A percentile compares a stretch with the other conserved stretches of the same genome.
phyloP scores from a whole-genome alignment of 2,888 invertebrate species.

The Eumerus sabulonum region DNA sequence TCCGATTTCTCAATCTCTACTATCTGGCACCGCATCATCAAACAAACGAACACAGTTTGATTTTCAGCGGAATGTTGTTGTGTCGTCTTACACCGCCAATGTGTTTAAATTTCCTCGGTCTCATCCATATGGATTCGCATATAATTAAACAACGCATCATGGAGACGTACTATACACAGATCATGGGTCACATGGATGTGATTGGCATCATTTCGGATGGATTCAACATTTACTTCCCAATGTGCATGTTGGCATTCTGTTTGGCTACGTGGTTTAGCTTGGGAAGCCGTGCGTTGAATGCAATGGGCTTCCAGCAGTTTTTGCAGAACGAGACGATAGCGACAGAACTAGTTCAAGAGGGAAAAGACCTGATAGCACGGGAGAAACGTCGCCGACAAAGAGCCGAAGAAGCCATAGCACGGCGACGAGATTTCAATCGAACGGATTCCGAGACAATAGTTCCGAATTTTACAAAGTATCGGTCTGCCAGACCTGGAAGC shows the following conservation, averaged over 20 bases:
- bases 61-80: constrained; percentile 98
- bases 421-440: constrained; percentile 80
- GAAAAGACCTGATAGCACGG: constrained; percentile 93
- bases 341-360: constrained; percentile 95
- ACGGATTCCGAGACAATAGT: constrained; percentile 75
- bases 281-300: constrained; percentile 92
- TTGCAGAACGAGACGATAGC: constrained; percentile 96
- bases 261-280: constrained; percentile 95
- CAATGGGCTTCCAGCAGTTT: constrained; percentile 98
- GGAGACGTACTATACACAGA: constrained; percentile 97
- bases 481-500: constrained; percentile 62
- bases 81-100: constrained; percentile 98
- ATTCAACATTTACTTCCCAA: constrained; percentile 99
- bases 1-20: constrained; percentile 96
- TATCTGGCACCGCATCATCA: constrained; percentile 98
- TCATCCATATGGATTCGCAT: constrained; percentile 99
- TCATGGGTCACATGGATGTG: constrained; percentile 99
- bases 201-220: constrained; percentile 97
- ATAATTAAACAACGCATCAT: constrained; percentile 87
- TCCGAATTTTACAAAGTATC: constrained; percentile 73
- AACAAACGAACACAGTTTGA: constrained; percentile 98
- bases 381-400: constrained; percentile 91
- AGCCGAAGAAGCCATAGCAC: constrained; percentile 87
- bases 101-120: constrained; percentile 97
- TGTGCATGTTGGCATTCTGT: constrained; percentile 95